Evolutionary conservation across 2,888 invertebrate species (phyloP), one percentile per base, ranked within the genome.

Genomic region (Bugulina stolonifera): DNA sequence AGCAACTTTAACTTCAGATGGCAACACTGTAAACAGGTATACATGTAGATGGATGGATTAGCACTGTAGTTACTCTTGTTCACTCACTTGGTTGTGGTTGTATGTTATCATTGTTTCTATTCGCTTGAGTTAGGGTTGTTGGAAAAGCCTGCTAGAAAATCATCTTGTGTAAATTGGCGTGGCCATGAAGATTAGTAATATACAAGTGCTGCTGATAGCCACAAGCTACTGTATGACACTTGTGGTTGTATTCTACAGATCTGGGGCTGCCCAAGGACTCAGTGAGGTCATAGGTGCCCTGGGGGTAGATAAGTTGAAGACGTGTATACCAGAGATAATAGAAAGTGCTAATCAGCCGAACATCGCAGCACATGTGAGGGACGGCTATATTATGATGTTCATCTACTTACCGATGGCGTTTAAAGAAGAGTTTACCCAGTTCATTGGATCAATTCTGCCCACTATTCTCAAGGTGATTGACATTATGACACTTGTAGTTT

Each of bases 351-450:
- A 94, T 83, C 89, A 95, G 74, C 73, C 78, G 0, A 82, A 85
- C 74, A 81, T 85, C 27, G 93, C 94, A 3, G 93, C 99, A 0
- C 94, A 96, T 85, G 97, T 99, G 0, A 93, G 98, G 81, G 99
- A 99, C 86, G 99, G 99, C 58, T 99, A 99, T 87, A 96, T 99
- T 75, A 96, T 99, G 94, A 94, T 99, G 94, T 99, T 97, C 85
- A 98, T 99, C 81, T 99, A 98, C 86, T 93, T 99, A 91, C 99
- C 99, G 1, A 91, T 91, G 74, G 95, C 96, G 18, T 98, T 99
- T 86, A 94, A 93, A 3, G 90, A 91, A 76, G 93, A 94, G 82
- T 99, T 99, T 86, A 91, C 93, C 0, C 93, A 93, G 0, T 99
- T 97, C 86, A 92, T 97, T 80, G 93, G 96, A 0, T 93, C 93